A percentile compares a stretch with the other conserved stretches of the same genome.
Evolutionary conservation across 2,888 invertebrate genomes (phyloP).

Genomic region (Lottia gigantea): DNA sequence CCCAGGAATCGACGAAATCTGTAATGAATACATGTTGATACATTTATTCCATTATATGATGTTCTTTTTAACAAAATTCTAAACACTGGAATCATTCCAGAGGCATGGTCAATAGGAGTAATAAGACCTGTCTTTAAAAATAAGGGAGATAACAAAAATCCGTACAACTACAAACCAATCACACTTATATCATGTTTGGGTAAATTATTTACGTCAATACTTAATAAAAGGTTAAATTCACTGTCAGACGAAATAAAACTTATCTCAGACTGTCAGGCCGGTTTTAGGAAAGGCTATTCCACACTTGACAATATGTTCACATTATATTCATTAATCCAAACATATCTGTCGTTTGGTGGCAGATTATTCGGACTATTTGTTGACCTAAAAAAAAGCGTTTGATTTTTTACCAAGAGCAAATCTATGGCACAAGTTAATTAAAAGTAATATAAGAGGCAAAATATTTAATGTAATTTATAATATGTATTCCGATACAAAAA

Average conservation of each 20-base stretch:
- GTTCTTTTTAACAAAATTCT: too few species aligned
- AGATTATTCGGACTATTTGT: background rate
- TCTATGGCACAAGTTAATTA: background rate
- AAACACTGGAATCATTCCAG: too few species aligned
- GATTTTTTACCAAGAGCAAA: background rate
- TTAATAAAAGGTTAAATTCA: background rate
- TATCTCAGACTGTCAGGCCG: background rate
- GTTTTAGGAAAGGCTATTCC: background rate
- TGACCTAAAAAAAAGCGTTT: background rate
- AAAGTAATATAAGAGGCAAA: background rate
- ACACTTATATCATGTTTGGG: background rate
- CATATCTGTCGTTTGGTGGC: background rate
- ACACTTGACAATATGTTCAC: background rate
- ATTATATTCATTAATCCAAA: background rate
- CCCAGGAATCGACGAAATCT: too few species aligned
- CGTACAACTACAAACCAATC: background rate
- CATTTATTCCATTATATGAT: too few species aligned
- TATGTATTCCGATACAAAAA: background rate
- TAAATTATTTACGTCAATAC: background rate
- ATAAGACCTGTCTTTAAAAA: background rate
- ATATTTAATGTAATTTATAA: background rate
- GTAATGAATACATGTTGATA: too few species aligned
- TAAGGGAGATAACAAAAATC: background rate
- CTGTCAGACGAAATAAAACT: background rate
- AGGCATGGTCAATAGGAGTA: too few species aligned